Percentiles rank a stretch among this genome's conserved stretches.
Conservation (phyloP, 2,113 vertebrate genomes). For the Pavo muticus region DNA sequence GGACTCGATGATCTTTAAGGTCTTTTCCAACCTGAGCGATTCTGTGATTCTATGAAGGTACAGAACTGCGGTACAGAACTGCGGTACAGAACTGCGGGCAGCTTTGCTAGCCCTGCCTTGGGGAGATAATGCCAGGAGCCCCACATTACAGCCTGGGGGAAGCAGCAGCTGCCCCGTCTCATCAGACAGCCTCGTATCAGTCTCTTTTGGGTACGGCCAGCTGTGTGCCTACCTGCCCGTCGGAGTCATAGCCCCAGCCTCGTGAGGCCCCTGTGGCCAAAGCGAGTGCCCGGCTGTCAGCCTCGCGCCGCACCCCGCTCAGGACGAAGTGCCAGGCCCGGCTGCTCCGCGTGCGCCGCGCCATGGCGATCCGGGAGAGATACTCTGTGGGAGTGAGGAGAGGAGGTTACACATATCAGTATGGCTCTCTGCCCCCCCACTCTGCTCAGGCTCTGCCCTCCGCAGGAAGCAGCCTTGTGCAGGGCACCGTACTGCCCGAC, state of each 20-base stretch:
- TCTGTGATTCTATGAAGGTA: no score
- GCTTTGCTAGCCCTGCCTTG: neutral
- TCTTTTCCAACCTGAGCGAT: no score
- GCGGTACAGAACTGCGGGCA: fast-evolving
- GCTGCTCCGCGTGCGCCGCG: conserved; percentile 89
- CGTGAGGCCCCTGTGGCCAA: conserved; percentile 59
- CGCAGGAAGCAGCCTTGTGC: no score
- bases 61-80: neutral
- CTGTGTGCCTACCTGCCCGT: conserved; percentile 84
- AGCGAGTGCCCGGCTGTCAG: conserved; percentile 79
- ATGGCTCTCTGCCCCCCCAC: fast-evolving
- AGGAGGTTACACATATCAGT: neutral
- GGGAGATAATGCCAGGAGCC: neutral
- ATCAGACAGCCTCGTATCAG: neutral
- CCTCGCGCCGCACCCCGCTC: conserved; percentile 87
- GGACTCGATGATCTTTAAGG: no score
- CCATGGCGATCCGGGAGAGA: conserved; percentile 78
- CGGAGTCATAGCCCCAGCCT: conserved; percentile 85
- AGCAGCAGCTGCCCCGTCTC: neutral
- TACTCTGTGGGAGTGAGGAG: neutral
- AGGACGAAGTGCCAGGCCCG: conserved; percentile 92
- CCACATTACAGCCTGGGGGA: fast-evolving
- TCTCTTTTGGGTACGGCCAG: neutral
- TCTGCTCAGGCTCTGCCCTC: fast-evolving
- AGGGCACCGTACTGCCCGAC: fast-evolving